Evolutionary conservation across 2,888 invertebrate species (phyloP), one percentile per base, ranked within the genome.

Genomic region (Drosophila affinis): DNA sequence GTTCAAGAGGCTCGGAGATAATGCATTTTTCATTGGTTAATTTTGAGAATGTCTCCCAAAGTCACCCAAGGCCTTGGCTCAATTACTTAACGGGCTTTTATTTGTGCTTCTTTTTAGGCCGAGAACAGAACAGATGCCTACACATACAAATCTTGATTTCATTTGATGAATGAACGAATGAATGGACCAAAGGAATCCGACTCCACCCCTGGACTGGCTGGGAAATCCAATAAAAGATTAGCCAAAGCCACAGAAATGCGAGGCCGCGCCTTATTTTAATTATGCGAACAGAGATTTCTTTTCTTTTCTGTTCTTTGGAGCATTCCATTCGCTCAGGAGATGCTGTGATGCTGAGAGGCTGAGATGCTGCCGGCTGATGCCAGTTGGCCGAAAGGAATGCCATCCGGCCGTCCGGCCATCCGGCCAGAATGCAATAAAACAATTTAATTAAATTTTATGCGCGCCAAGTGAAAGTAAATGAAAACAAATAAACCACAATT

Each of bases 401-500:
- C 80, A 84, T 78, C 72, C 72, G 62, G 64, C 69, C 72, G n/a
- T n/a, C n/a, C n/a, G n/a, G 69, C 76, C 80, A 84, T 78, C 72
- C 72, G 62, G 64, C 69, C 72, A 57, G 72, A 69, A 72, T 72
- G 87, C 79, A 79, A 87, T 88, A 81, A 85, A 85, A 84, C 88
- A 84, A 79, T 85, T 85, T 85, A 88, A 85, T 85, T 85, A 87
- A 81, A 85, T 88, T 88, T 85, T 79, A 88, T 85, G 73, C 76
- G 75, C 67, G 60, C 60, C 72, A 63, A 68, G 71, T 72, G 78
- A 49, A 69, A 79, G 75, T 73, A 79, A 78, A 85, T 88, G 87
- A 88, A 87, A 88, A 78, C 88, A 79, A 84, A 88, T 85, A 85
- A 85, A 88, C 77, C 87, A 79, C 84, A 86, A 88, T 88, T 73